Base-by-base conservation (phyloP, 2,797 vertebrate species). In the Sphaeramia orbicularis region DNA sequence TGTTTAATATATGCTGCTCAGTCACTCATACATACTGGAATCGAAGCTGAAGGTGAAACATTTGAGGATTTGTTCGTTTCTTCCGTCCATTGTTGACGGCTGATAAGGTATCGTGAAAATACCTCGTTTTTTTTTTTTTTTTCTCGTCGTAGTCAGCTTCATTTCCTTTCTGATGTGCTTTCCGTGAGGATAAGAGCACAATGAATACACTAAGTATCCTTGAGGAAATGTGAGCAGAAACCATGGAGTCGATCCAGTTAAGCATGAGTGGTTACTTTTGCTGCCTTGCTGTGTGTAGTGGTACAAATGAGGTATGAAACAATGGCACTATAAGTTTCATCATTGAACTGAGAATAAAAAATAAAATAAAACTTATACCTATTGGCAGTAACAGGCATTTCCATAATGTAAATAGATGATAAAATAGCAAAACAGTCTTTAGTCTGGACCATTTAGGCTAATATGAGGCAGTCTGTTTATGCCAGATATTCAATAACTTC, bases 1-100 rank as follows among this genome's bases (percentile, higher is more conserved):
- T 78, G 79, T 89, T 86, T 81, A 64, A 86, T 90, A 86, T 84
- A 72, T 59, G 71, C 56, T 66, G 84, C 81, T 80, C 76, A 76
- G 76, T 86, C 84, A 67, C 65, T 79, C 81, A 79, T 75, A 68
- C 73, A 58, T 44, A 21, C 64, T 43, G 41, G 58, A 65, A 71
- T 76, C 60, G 37, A 81, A 65, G 52, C 74, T 41, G 71, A 56
- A 62, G 58, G 50, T 57, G 51, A 77, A 81, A 74, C 54, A 48
- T 50, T 82, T 84, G 56, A 65, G 72, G 68, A 75, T 89, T 71
- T 61, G 73, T 68, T 82, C 71, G 76, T 66, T 64, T 69, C 78
- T 67, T 84, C 53, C 48, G 48, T 37, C 41, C 50, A 58, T 87
- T 70, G 47, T 87, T 5, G 67, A 50, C 66, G 71, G 79, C 78